phyloP scores from a whole-genome alignment of 2,797 vertebrate species.

The Silurus lanzhouensis region DNA sequence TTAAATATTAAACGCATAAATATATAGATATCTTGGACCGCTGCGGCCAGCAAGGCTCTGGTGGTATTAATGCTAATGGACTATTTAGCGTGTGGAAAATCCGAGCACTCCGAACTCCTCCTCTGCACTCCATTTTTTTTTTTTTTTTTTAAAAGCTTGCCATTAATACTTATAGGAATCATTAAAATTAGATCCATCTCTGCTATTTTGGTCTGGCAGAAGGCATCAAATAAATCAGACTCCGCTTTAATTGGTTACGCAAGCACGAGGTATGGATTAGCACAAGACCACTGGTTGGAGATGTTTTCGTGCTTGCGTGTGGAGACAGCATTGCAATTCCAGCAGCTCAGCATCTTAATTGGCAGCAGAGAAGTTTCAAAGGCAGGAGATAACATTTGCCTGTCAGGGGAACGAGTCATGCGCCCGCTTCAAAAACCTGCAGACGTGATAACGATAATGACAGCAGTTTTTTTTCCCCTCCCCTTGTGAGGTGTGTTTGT shows the following conservation, averaged over 20 bases:
- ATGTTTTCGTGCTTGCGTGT: conserved; percentile 3
- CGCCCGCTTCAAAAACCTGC: neutral
- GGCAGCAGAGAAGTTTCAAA: conserved; percentile 22
- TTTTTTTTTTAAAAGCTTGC: conserved; percentile 15
- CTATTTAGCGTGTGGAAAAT: conserved; percentile 19
- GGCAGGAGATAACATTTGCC: conserved; percentile 22
- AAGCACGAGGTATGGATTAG: conserved; percentile 17
- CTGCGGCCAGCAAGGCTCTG: neutral
- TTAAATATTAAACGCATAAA: conserved; percentile 26
- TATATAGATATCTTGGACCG: neutral
- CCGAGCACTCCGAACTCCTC: neutral
- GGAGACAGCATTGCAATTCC: conserved; percentile 1
- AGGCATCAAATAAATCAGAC: neutral
- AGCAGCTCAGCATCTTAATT: conserved; percentile 22
- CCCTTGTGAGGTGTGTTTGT: neutral
- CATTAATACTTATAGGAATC: conserved; percentile 34
- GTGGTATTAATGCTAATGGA: conserved; percentile 38
- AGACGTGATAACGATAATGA: conserved; percentile 24
- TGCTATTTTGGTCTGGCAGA: conserved; percentile 17
- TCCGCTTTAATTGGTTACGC: neutral
- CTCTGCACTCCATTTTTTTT: neutral
- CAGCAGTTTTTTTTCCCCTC: neutral
- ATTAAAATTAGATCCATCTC: conserved; percentile 22
- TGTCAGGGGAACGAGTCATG: neutral
- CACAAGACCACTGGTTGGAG: neutral